Evolutionary conservation across 2,113 vertebrate species (phyloP).

Genomic region (Psammodynastes pulverulentus): DNA sequence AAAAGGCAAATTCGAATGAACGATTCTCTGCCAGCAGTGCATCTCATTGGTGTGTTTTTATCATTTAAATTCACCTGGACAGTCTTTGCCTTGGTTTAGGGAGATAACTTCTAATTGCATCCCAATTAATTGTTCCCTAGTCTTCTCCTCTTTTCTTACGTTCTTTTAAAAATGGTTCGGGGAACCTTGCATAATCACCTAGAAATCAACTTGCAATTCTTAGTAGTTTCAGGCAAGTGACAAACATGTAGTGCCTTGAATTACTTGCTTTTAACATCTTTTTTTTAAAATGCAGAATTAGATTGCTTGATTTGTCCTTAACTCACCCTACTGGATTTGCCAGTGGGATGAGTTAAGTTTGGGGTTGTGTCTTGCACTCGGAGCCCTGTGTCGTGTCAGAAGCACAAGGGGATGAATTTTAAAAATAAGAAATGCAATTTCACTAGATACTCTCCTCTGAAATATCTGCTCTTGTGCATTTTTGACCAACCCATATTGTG

Average conservation of each 20-base stretch:
- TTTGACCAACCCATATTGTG: slow-evolving; percentile 20
- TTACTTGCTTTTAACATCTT: slow-evolving; percentile 13
- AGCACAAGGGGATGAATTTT: not conserved
- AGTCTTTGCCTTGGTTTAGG: slow-evolving; percentile 8
- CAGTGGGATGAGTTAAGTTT: not conserved
- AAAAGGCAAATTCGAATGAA: not conserved
- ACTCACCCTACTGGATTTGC: slow-evolving; percentile 34
- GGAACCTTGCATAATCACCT: not conserved
- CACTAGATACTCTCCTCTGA: not conserved
- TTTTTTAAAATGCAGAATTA: slow-evolving; percentile 19
- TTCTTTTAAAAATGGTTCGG: slow-evolving; percentile 29
- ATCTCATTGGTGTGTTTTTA: not conserved
- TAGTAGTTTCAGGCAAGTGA: slow-evolving; percentile 30
- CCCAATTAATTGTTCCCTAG: not conserved
- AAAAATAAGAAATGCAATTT: slow-evolving; percentile 15
- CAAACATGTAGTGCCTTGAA: slow-evolving; percentile 31
- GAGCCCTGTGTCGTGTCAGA: not conserved
- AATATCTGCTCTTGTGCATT: slow-evolving; percentile 10
- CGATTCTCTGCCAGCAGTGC: not conserved
- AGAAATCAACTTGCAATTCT: slow-evolving; percentile 28
- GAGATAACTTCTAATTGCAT: not conserved
- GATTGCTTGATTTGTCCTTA: slow-evolving; percentile 47
- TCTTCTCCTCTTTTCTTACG: slow-evolving; percentile 6
- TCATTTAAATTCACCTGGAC: slow-evolving; percentile 20
- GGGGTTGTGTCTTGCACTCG: slow-evolving; percentile 25